phyloP scores from a whole-genome alignment of 2,113 vertebrate genomes.

The Rousettus leschenaultii region DNA sequence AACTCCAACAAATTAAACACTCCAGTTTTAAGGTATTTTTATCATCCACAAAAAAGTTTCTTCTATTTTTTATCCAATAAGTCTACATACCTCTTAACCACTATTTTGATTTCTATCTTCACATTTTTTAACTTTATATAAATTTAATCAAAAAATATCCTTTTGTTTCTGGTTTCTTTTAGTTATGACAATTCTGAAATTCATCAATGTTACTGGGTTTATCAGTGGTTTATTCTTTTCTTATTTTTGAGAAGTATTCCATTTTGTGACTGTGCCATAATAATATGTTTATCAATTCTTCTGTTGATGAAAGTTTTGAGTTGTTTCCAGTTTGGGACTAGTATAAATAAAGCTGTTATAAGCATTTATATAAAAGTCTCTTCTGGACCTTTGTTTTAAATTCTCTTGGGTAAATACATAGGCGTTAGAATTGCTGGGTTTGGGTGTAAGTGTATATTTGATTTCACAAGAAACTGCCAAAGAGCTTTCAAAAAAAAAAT shows the following conservation, averaged over 20 bases:
- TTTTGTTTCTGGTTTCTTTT: neutral
- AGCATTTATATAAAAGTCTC: neutral
- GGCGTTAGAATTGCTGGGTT: neutral
- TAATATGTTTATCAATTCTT: neutral
- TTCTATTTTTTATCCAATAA: neutral
- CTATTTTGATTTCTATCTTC: neutral
- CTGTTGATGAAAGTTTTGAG: neutral
- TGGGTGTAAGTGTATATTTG: neutral
- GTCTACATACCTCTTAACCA: neutral
- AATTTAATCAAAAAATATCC: neutral
- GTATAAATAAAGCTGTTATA: neutral
- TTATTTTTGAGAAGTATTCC: neutral
- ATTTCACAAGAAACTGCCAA: neutral
- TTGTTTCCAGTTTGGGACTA: neutral
- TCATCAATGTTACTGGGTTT: neutral
- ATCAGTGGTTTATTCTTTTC: neutral
- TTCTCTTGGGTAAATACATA: neutral
- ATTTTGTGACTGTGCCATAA: neutral
- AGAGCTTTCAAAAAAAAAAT: neutral
- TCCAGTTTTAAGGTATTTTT: neutral
- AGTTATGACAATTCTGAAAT: neutral
- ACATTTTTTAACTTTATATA: neutral
- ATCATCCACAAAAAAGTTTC: neutral
- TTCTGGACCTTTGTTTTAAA: neutral
- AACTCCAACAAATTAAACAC: constrained; percentile 3